phyloP scores from a whole-genome alignment of 2,113 vertebrate species.

The Calcarius ornatus region DNA sequence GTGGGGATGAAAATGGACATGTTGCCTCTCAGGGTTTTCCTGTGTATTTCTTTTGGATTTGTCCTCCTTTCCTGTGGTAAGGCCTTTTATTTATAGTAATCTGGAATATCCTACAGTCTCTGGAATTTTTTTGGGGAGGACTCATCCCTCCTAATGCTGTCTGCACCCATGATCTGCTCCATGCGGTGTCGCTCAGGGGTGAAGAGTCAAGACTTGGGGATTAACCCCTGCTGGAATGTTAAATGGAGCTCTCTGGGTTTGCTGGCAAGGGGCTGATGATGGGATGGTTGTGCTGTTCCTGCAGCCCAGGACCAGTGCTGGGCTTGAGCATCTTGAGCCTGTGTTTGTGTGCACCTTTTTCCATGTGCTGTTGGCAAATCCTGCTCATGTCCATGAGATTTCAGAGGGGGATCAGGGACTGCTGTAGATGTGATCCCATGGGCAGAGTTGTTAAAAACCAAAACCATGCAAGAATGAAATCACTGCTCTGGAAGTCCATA shows the following conservation, averaged over 20 bases:
- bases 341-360: neutral
- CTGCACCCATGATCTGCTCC: rapidly evolving
- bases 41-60: neutral
- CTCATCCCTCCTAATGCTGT: neutral
- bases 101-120: neutral
- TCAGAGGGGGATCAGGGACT: neutral
- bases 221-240: neutral
- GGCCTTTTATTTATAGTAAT: neutral
- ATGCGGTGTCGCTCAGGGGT: rapidly evolving
- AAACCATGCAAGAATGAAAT: neutral
- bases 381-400: rapidly evolving
- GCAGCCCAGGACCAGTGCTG: neutral
- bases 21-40: neutral
- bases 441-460: neutral
- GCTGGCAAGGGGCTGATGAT: neutral
- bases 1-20: neutral
- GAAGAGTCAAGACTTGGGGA: neutral
- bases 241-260: neutral
- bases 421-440: neutral
- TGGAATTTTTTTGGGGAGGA: neutral
- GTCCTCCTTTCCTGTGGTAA: neutral
- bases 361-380: neutral
- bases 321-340: neutral
- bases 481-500: neutral
- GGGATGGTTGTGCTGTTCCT: neutral